Conservation (phyloP, 2,113 vertebrate genomes). For the Erinaceus europaeus region DNA sequence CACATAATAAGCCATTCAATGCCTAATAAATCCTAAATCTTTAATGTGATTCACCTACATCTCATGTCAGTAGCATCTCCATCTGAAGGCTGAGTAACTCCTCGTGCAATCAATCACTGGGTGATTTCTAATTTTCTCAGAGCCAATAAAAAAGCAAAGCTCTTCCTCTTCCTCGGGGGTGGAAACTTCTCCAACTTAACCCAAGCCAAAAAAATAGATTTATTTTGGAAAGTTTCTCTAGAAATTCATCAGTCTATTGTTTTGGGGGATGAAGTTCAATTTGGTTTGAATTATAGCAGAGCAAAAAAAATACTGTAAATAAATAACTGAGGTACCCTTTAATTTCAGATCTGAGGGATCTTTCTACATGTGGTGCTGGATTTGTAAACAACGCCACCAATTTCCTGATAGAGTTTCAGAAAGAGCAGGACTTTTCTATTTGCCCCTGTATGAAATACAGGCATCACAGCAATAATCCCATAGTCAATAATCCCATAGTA, state of each 20-base stretch:
- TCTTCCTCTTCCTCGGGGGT: slow-evolving; percentile 1
- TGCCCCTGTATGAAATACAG: neutral
- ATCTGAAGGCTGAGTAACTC: accelerated
- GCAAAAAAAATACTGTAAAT: slow-evolving; percentile 44
- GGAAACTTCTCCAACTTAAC: neutral
- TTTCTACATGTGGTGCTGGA: neutral
- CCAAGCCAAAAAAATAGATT: neutral
- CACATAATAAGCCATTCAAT: neutral
- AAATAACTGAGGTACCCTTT: slow-evolving; percentile 40
- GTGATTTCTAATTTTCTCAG: neutral
- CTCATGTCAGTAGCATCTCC: neutral
- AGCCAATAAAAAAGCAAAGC: neutral
- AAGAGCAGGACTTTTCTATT: neutral
- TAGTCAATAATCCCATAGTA: too few species aligned
- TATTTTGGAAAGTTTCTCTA: slow-evolving; percentile 62
- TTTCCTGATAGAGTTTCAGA: neutral
- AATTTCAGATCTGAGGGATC: neutral
- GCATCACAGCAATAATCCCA: too few species aligned
- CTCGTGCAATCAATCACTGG: neutral
- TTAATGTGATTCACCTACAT: neutral
- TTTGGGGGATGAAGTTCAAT: slow-evolving; percentile 20
- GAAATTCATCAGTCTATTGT: slow-evolving; percentile 46
- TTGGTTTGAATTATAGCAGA: slow-evolving; percentile 48
- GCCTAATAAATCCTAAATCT: neutral
- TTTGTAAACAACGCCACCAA: neutral